Conservation (phyloP, 2,888 invertebrate species). For the Tipula helvola region DNA sequence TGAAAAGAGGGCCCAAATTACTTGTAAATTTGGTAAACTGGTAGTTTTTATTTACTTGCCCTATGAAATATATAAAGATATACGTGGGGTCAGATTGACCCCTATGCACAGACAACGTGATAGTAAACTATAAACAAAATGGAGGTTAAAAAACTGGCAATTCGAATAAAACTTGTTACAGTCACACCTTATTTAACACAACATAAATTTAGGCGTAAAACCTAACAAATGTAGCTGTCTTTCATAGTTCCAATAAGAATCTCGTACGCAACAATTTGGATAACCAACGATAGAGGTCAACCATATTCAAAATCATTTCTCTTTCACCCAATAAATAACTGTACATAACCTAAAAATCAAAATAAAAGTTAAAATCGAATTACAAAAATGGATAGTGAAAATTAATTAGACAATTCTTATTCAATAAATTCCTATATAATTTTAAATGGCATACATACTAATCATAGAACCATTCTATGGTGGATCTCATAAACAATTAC, state of each 20-base stretch:
- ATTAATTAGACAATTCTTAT: neutral
- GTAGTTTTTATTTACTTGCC: no score
- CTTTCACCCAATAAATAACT: neutral
- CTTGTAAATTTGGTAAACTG: no score
- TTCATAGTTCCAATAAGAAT: neutral
- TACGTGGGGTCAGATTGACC: no score
- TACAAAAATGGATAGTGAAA: neutral
- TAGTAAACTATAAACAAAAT: no score
- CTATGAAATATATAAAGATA: no score
- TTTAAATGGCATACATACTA: slow-evolving; percentile 31
- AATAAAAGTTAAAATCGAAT: neutral
- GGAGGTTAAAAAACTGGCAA: no score
- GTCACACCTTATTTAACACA: no score
- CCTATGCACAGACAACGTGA: no score
- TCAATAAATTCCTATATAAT: neutral
- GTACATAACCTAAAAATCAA: neutral
- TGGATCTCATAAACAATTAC: slow-evolving; percentile 56
- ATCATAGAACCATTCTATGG: slow-evolving; percentile 60
- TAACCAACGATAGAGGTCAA: neutral
- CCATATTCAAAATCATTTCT: neutral
- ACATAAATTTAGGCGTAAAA: neutral
- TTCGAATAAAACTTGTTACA: no score
- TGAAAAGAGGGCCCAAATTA: no score
- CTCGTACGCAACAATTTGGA: neutral
- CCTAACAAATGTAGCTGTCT: neutral